Percentiles rank a stretch among this genome's conserved stretches.
These are phyloP conservation scores for Coregonus sp. DNA, from an alignment of 2,797 vertebrate species.

Conservation along the genomic window DNA sequence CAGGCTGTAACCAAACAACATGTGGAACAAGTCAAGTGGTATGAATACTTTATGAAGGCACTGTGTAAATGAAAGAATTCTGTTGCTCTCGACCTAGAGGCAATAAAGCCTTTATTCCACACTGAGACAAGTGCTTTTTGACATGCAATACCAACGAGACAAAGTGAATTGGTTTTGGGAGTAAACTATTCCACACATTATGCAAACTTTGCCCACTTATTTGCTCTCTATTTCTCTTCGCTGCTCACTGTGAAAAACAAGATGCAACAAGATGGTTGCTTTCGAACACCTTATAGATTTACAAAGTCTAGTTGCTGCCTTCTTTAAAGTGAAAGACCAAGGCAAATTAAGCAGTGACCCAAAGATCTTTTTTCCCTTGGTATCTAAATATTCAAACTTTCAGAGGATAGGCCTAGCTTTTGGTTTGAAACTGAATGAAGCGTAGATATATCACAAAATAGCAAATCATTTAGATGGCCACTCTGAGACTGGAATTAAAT, in stretches of 20 bases:
- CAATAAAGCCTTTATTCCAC: conserved; percentile 41
- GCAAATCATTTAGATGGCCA: no score
- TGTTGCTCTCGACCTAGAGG: conserved; percentile 13
- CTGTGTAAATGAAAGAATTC: not conserved
- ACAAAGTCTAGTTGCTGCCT: not conserved
- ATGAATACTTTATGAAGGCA: not conserved
- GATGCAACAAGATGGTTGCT: not conserved
- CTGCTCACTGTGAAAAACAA: not conserved
- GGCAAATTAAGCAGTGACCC: conserved; percentile 26
- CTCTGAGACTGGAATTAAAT: no score
- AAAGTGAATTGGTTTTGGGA: not conserved
- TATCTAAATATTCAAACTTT: no score
- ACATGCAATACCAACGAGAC: conserved; percentile 10
- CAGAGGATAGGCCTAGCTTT: no score
- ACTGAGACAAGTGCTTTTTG: conserved; percentile 24
- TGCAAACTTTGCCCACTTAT: not conserved
- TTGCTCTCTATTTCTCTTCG: not conserved
- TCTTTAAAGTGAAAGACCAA: conserved; percentile 16
- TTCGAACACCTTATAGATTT: not conserved
- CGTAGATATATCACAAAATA: no score
- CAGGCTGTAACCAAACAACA: no score
- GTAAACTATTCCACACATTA: not conserved
- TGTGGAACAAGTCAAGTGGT: no score
- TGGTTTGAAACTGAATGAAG: no score
- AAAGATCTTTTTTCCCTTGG: conserved; percentile 30